These are phyloP conservation scores for Catocala sponsa DNA, from an alignment of 2,888 invertebrate species.

Conservation along the genomic window DNA sequence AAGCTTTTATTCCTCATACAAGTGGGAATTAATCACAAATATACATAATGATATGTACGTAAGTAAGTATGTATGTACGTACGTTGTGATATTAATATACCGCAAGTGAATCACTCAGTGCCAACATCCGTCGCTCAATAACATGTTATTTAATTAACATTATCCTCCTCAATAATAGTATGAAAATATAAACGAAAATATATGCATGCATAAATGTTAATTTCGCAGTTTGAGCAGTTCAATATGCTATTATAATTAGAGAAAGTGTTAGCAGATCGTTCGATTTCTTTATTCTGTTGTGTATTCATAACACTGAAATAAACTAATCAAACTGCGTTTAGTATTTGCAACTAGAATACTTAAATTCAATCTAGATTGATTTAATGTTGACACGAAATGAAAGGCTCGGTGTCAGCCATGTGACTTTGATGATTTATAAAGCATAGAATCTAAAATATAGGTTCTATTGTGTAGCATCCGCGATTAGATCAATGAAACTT, in stretches of 20 bases:
- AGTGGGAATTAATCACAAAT: no score
- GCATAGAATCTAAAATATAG: background rate
- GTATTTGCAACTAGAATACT: background rate
- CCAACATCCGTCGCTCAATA: no score
- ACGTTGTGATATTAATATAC: no score
- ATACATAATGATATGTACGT: no score
- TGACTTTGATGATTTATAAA: slow-evolving; percentile 8
- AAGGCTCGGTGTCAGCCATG: slow-evolving; percentile 8
- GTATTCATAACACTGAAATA: background rate
- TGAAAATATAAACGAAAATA: background rate
- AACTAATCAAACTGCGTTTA: background rate
- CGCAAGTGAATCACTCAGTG: no score
- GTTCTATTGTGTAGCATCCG: slow-evolving; percentile 12
- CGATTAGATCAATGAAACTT: slow-evolving; percentile 22
- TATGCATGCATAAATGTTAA: background rate
- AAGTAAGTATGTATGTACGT: no score
- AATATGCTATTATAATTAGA: slow-evolving; percentile 10
- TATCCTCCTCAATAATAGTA: no score
- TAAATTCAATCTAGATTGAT: background rate
- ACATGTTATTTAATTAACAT: no score
- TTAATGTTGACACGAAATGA: background rate
- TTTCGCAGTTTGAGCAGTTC: background rate
- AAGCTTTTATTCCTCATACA: no score
- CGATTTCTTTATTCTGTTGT: slow-evolving; percentile 5
- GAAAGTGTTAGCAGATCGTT: slow-evolving; percentile 4